Conservation (phyloP, 2,113 vertebrate species). For the Heloderma charlesbogerti region DNA sequence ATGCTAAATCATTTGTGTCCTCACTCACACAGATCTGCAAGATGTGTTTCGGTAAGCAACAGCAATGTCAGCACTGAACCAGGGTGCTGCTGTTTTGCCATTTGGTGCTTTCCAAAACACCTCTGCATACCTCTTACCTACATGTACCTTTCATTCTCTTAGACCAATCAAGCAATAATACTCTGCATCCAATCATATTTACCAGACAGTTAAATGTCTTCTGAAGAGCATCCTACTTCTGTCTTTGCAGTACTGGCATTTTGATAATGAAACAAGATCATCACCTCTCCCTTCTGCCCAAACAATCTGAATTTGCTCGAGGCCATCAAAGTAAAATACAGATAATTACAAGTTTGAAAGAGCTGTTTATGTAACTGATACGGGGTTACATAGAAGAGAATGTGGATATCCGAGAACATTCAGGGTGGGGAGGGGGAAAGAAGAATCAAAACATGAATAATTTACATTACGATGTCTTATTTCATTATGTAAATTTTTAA, state of each 20-base stretch:
- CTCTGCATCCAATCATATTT: conserved; percentile 22
- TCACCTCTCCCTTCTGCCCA: neutral
- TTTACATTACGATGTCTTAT: neutral
- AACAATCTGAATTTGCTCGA: conserved; percentile 3
- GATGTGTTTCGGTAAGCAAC: neutral
- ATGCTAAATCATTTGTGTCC: neutral
- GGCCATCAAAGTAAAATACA: conserved; percentile 8
- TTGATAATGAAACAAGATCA: conserved; percentile 61
- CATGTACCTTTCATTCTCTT: neutral
- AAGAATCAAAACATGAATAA: neutral
- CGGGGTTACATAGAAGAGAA: neutral
- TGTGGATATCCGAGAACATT: neutral
- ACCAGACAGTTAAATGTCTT: conserved; percentile 52
- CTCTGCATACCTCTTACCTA: neutral
- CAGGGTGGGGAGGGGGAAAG: neutral
- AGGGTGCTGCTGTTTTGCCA: neutral
- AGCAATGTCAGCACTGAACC: neutral
- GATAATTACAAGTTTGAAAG: conserved; percentile 21
- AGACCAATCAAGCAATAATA: neutral
- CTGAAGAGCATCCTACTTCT: conserved; percentile 61
- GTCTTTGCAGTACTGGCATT: conserved; percentile 60
- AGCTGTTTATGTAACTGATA: neutral
- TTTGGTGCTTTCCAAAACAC: neutral
- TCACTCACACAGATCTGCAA: neutral
- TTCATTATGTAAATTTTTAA: conserved; percentile 52